A percentile compares a stretch with the other conserved stretches of the same genome.
Conservation (phyloP, 2,888 invertebrate species). For the Tenthredo amoena region DNA sequence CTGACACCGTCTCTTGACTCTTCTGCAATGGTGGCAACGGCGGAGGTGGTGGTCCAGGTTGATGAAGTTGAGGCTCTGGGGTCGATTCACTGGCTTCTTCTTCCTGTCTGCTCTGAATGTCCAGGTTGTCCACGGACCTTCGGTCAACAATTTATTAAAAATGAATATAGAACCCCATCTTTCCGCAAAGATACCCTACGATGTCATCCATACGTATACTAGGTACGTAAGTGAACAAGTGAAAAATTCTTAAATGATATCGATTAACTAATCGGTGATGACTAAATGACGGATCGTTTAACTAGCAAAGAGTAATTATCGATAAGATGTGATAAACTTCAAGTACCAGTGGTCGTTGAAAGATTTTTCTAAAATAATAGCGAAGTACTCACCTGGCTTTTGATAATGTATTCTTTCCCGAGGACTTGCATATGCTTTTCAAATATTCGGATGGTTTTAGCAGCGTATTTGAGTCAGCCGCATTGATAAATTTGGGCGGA, state of each 20-base stretch:
- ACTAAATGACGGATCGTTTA: not conserved
- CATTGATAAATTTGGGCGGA: slow-evolving; percentile 92
- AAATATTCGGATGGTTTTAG: slow-evolving; percentile 96
- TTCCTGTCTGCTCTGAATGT: slow-evolving; percentile 70
- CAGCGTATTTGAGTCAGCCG: slow-evolving; percentile 88
- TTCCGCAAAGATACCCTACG: not conserved
- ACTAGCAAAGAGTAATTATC: not conserved
- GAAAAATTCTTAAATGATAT: not conserved
- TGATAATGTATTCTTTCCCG: slow-evolving; percentile 71
- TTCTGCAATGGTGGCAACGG: slow-evolving; percentile 74
- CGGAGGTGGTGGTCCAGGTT: slow-evolving; percentile 80
- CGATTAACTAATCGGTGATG: not conserved
- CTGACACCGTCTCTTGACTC: not conserved
- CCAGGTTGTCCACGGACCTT: slow-evolving; percentile 76
- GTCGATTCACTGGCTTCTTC: slow-evolving; percentile 61
- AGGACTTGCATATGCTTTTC: slow-evolving; percentile 85
- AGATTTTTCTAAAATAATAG: not conserved
- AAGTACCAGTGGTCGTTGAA: not conserved
- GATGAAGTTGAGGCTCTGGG: slow-evolving; percentile 23
- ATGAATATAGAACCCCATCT: not conserved
- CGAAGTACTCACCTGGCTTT: slow-evolving; percentile 73
- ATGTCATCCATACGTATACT: not conserved
- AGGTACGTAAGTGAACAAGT: too few relatives aligned
- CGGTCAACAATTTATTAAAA: not conserved
- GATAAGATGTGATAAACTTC: not conserved